Percentiles rank a stretch among this genome's conserved stretches.
Conservation (phyloP, 2,797 vertebrate species). For the Gila robusta region DNA sequence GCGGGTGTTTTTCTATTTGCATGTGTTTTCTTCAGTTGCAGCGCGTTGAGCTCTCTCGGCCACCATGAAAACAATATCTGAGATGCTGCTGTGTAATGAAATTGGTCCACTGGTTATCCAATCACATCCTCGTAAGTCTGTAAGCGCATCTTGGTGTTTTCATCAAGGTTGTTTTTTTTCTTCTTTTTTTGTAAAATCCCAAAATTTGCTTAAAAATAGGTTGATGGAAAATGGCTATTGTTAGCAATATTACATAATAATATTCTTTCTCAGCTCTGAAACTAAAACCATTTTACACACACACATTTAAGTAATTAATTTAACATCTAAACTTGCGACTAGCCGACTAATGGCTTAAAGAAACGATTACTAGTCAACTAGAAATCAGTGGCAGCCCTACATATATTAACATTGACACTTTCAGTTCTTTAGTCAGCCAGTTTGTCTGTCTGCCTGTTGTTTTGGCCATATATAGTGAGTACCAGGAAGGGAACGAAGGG, state of each 20-base stretch:
- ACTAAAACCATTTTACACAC: background rate
- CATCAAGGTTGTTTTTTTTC: background rate
- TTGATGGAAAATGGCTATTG: background rate
- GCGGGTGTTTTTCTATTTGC: too few species aligned
- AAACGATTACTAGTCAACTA: background rate
- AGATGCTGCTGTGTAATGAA: background rate
- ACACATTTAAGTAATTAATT: too few species aligned
- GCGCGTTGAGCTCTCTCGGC: too few species aligned
- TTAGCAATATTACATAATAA: background rate
- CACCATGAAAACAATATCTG: background rate
- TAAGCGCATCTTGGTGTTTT: background rate
- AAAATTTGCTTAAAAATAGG: background rate
- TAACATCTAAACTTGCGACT: too few species aligned
- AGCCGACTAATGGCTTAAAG: background rate
- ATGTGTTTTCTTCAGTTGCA: too few species aligned
- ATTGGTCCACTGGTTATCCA: background rate
- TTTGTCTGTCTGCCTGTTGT: background rate
- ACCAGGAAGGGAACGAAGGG: constrained; percentile 49
- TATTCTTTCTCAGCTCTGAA: background rate
- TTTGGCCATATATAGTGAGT: background rate
- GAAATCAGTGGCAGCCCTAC: background rate
- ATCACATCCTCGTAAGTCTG: background rate
- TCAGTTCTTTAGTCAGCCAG: background rate
- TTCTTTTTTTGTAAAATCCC: background rate
- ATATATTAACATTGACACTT: background rate